These are phyloP conservation scores for Sepioteuthis lessoniana DNA, from an alignment of 2,888 invertebrate genomes.

Conservation along the genomic window DNA sequence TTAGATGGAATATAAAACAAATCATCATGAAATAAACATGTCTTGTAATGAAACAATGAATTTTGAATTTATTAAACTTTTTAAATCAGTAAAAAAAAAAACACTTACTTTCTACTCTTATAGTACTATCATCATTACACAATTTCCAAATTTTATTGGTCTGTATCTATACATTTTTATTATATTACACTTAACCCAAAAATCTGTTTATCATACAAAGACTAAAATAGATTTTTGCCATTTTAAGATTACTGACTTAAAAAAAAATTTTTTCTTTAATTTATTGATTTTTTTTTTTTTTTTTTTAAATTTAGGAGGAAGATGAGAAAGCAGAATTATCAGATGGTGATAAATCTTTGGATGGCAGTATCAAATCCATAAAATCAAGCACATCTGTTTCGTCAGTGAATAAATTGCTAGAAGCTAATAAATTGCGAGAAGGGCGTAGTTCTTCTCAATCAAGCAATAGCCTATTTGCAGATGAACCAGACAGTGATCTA, in stretches of 20 bases:
- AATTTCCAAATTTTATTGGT: no score
- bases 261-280: no score
- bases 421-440: slow-evolving; percentile 16
- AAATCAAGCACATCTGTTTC: background rate
- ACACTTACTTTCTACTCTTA: no score
- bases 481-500: background rate
- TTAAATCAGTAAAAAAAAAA: no score
- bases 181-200: background rate
- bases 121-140: no score
- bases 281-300: no score
- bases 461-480: slow-evolving; percentile 43
- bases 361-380: slow-evolving; percentile 23
- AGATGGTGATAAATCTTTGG: slow-evolving; percentile 25
- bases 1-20: no score
- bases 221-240: background rate
- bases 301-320: background rate
- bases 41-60: no score
- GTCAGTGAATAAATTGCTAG: background rate
- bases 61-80: no score
- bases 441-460: slow-evolving; percentile 23
- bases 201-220: background rate
- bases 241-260: background rate
- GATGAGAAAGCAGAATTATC: background rate
- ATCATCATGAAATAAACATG: no score
- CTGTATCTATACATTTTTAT: background rate